Conservation (phyloP, 2,888 invertebrate species). For the Gerosis bhagava region DNA sequence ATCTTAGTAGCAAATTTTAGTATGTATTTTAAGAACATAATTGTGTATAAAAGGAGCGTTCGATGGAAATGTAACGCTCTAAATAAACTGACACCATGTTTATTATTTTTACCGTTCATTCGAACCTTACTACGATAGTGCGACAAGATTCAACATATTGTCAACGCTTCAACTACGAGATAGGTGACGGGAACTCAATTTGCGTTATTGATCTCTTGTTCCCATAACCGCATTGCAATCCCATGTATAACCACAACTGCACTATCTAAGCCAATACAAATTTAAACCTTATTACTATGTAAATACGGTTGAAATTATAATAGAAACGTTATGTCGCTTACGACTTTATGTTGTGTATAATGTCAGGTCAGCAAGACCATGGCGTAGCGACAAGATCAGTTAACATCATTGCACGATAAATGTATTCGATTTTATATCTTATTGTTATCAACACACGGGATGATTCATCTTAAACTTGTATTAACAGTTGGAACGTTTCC, state of each 20-base stretch:
- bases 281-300: not conserved
- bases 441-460: constrained; percentile 2
- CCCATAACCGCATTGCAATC: constrained; percentile 34
- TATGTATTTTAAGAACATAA: too few relatives aligned
- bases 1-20: too few relatives aligned
- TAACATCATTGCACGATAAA: constrained; percentile 13
- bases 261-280: not conserved
- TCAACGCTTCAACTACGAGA: constrained; percentile 25
- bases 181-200: constrained; percentile 58
- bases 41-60: too few relatives aligned
- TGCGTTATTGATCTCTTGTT: constrained; percentile 55
- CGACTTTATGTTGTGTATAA: not conserved
- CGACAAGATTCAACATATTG: too few relatives aligned
- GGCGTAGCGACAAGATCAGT: constrained; percentile 19
- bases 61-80: too few relatives aligned
- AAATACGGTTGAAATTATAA: not conserved
- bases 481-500: not conserved
- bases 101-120: too few relatives aligned
- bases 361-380: constrained; percentile 17
- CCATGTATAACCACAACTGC: constrained; percentile 1
- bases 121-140: too few relatives aligned
- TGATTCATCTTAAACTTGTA: constrained; percentile 2
- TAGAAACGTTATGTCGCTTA: not conserved
- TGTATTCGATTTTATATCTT: constrained; percentile 5
- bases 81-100: too few relatives aligned